phyloP scores from a whole-genome alignment of 2,113 vertebrate genomes.

The Clarias gariepinus region DNA sequence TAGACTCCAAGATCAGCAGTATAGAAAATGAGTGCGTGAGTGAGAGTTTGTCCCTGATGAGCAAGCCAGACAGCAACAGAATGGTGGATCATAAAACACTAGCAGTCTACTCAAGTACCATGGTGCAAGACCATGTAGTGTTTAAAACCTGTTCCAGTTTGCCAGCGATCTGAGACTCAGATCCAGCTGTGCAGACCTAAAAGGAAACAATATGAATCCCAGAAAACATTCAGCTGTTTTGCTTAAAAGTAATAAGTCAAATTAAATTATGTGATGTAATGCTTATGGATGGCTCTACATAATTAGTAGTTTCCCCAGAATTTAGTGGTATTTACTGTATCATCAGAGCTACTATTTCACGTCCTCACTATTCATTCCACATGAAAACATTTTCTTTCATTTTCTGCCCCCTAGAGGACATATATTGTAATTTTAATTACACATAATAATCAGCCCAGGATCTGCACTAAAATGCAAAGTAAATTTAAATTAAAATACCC shows the following conservation, averaged over 20 bases:
- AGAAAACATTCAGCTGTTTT: background rate
- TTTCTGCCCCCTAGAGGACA: background rate
- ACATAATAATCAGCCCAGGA: background rate
- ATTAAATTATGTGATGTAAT: background rate
- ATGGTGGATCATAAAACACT: too few relatives aligned
- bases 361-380: background rate
- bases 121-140: too few relatives aligned
- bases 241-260: background rate
- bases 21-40: too few relatives aligned
- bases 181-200: background rate
- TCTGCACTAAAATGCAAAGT: background rate
- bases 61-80: too few relatives aligned
- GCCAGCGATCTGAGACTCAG: background rate
- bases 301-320: background rate
- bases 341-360: background rate
- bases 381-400: background rate
- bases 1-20: too few relatives aligned
- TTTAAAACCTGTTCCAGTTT: background rate
- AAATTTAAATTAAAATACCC: background rate
- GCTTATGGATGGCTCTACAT: background rate
- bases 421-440: background rate
- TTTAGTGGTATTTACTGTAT: background rate
- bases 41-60: too few relatives aligned
- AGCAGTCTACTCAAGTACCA: too few relatives aligned
- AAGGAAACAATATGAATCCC: too few relatives aligned